phyloP scores from a whole-genome alignment of 2,113 vertebrate genomes.

The Oryzias curvinotus region DNA sequence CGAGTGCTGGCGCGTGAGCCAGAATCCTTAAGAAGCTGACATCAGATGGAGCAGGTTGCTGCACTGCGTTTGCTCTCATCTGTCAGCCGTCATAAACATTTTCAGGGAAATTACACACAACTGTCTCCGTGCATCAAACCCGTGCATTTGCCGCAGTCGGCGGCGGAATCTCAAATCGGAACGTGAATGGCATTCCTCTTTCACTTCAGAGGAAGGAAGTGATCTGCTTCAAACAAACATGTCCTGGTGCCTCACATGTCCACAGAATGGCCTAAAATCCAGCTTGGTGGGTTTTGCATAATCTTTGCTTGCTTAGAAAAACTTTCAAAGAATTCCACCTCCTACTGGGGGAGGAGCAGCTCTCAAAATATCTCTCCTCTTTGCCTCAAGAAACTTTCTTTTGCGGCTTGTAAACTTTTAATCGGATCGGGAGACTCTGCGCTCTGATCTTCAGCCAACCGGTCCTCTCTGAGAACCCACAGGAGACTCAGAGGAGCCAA shows the following conservation, averaged over 20 bases:
- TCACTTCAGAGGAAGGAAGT: background rate
- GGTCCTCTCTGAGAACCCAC: conserved; percentile 7
- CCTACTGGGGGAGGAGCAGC: background rate
- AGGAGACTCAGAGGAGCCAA: background rate
- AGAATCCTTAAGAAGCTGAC: conserved; percentile 23
- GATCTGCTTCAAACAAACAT: too few species aligned
- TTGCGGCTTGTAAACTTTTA: conserved; percentile 18
- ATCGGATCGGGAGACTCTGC: conserved; percentile 17
- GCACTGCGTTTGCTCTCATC: conserved; percentile 17
- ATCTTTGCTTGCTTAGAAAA: background rate
- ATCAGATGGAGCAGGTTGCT: conserved; percentile 35
- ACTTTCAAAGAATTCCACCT: conserved; percentile 1
- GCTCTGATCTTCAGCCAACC: conserved; percentile 28
- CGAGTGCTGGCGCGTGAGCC: conserved; percentile 8
- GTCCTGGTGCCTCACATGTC: background rate
- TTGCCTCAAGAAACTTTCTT: conserved; percentile 2
- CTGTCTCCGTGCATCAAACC: conserved; percentile 23
- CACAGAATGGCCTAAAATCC: background rate
- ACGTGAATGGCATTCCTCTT: background rate
- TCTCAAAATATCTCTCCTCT: background rate
- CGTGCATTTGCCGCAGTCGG: background rate
- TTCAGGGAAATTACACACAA: conserved; percentile 18
- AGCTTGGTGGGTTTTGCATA: conserved; percentile 4
- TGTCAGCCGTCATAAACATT: conserved; percentile 36
- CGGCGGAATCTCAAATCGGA: background rate